Conservation (phyloP, 2,888 invertebrate genomes). For the Phengaris alcon region DNA sequence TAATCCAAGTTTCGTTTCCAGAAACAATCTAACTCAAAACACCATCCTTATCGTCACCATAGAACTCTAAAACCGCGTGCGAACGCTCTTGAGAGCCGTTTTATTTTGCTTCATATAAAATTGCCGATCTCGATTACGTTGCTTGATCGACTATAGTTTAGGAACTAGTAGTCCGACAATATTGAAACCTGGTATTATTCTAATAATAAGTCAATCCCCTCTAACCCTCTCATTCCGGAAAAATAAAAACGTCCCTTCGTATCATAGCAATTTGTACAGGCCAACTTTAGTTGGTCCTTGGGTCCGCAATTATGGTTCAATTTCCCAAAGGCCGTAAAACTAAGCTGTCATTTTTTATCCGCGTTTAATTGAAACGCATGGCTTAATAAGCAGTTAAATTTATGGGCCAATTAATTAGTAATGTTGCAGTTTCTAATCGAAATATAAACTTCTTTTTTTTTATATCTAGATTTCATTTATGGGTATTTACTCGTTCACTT, state of each 20-base stretch:
- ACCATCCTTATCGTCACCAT: too few species aligned
- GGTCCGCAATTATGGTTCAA: not conserved
- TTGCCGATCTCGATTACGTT: too few species aligned
- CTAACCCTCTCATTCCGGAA: too few species aligned
- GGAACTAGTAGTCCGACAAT: too few species aligned
- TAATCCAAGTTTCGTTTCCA: too few species aligned
- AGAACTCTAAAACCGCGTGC: too few species aligned
- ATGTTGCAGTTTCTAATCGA: not conserved
- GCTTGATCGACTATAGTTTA: too few species aligned
- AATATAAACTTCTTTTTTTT: not conserved
- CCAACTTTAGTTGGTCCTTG: not conserved
- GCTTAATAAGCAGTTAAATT: constrained; percentile 3
- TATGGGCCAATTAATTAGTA: not conserved
- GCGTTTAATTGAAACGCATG: not conserved
- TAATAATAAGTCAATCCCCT: too few species aligned
- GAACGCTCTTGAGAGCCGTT: too few species aligned
- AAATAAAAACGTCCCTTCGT: not conserved
- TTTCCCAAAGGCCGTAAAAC: not conserved
- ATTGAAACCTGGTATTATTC: not conserved
- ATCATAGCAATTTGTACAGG: not conserved
- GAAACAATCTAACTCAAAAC: too few species aligned
- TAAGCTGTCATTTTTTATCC: not conserved
- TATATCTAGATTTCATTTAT: not conserved
- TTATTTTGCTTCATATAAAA: too few species aligned
- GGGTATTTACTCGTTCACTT: not conserved